phyloP scores from a whole-genome alignment of 2,797 vertebrate genomes.

The Discoglossus pictus region DNA sequence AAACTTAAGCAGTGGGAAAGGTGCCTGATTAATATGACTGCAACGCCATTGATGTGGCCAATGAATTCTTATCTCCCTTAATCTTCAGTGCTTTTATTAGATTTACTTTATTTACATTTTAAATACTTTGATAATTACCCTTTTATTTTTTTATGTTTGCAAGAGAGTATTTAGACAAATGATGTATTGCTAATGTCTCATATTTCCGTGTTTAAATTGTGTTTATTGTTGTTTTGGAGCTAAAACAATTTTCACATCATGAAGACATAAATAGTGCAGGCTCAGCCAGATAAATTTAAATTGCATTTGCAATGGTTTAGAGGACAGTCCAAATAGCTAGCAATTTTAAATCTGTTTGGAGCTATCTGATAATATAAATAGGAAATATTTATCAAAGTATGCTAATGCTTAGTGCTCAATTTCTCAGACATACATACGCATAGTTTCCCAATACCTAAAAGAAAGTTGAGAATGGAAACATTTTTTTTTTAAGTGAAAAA shows the following conservation, averaged over 20 bases:
- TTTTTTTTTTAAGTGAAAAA: no score
- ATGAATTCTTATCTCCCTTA: slow-evolving; percentile 9
- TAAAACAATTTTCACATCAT: slow-evolving; percentile 1
- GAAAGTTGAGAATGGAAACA: no score
- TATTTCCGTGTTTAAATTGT: not conserved
- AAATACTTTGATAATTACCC: slow-evolving; percentile 17
- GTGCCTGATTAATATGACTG: slow-evolving; percentile 45
- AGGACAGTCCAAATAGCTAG: not conserved
- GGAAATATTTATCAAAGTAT: no score
- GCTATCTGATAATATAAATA: no score
- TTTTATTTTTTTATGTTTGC: slow-evolving; percentile 14
- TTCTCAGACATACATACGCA: no score
- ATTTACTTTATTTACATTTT: slow-evolving; percentile 24
- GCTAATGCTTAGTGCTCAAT: no score
- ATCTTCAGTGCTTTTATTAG: slow-evolving; percentile 21
- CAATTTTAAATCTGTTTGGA: not conserved
- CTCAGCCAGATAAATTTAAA: not conserved
- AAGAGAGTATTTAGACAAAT: slow-evolving; percentile 15
- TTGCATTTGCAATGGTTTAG: not conserved
- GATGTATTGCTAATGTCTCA: slow-evolving; percentile 22
- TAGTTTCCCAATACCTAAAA: no score
- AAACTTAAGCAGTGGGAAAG: slow-evolving; percentile 40
- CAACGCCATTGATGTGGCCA: slow-evolving; percentile 18
- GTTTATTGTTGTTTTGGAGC: slow-evolving; percentile 19
- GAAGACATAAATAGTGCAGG: not conserved